Base-by-base conservation (phyloP, 2,888 invertebrate species). In the Agrochola lota region DNA sequence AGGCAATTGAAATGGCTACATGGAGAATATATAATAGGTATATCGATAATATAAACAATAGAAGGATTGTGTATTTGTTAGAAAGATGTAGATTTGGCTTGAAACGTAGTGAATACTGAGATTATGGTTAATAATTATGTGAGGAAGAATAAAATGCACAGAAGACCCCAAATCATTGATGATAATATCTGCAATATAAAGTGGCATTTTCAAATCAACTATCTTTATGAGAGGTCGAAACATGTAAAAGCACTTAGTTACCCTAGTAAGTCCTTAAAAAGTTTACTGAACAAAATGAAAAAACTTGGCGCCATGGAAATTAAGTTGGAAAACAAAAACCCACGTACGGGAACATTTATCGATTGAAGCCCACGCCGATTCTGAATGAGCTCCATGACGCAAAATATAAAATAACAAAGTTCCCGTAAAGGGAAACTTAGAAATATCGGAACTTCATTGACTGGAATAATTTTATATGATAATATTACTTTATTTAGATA, bases 331-430 rank as follows among this genome's bases (percentile, higher is more conserved):
- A 4, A 55, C 0, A 40, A 63, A 35, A 78, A 17, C 35, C 11
- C 35, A 60, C 80, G 15, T 23, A 43, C n/a, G 12, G 8, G 1
- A 43, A 62, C 30, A 63, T 63, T 40, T 52, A 80, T 63, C 23
- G 75, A 68, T 75, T 52, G 17, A 8, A 11, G 17, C 57, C 67
- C 49, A 81, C 63, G 17, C 60, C 5, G 17, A 15, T 30, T 17
- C 46, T 59, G 52, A 66, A 59, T 80, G 52, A 74, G 26, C 64
- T 64, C 52, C 20, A 2, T 40, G 26, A 80, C 20, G 49, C 23
- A 80, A 52, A 64, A 63, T 74, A 74, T 74, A 43, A 35, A 74
- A 81, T 35, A 59, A 68, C 57, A 49, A 59, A 74, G 9, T 59
- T 64, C 7, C 15, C 5, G 15, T 26, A 23, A 52, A 43, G 4